A percentile compares a stretch with the other conserved stretches of the same genome.
These are phyloP conservation scores for Iphiclides podalirius DNA, from an alignment of 2,888 invertebrate species.

Conservation along the genomic window DNA sequence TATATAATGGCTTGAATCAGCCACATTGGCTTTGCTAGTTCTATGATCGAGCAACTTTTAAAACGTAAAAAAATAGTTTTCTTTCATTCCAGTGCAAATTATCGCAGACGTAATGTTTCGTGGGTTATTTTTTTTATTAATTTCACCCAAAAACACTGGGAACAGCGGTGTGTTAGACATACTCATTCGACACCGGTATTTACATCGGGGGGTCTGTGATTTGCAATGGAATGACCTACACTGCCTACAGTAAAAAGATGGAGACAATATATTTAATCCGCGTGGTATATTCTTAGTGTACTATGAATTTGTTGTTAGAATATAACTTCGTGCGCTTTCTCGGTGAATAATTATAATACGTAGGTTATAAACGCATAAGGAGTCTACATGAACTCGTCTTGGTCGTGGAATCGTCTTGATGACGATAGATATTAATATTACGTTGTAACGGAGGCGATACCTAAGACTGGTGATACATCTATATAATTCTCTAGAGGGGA, in stretches of 20 bases:
- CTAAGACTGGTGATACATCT: constrained; percentile 73
- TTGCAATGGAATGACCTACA: too few species aligned
- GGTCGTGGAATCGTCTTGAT: constrained; percentile 33
- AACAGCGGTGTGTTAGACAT: too few species aligned
- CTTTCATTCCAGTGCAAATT: too few species aligned
- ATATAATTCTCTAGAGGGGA: constrained; percentile 48
- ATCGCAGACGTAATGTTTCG: too few species aligned
- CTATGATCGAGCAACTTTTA: background rate
- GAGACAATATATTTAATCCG: constrained; percentile 1
- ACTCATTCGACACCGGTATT: too few species aligned
- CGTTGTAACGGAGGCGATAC: constrained; percentile 46
- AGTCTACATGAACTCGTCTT: too few species aligned
- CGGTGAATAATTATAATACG: background rate
- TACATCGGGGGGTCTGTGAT: too few species aligned
- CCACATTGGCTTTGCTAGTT: constrained; percentile 13
- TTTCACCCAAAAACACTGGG: too few species aligned
- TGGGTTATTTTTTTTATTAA: too few species aligned
- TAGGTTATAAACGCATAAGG: too few species aligned
- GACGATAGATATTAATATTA: constrained; percentile 35
- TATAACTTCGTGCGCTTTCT: background rate
- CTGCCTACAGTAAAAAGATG: background rate
- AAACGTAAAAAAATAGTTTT: too few species aligned
- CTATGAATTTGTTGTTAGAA: background rate
- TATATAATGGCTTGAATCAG: constrained; percentile 10
- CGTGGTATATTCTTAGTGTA: background rate